These are phyloP conservation scores for Corythornis vintsioides DNA, from an alignment of 2,113 vertebrate genomes.

Conservation along the genomic window DNA sequence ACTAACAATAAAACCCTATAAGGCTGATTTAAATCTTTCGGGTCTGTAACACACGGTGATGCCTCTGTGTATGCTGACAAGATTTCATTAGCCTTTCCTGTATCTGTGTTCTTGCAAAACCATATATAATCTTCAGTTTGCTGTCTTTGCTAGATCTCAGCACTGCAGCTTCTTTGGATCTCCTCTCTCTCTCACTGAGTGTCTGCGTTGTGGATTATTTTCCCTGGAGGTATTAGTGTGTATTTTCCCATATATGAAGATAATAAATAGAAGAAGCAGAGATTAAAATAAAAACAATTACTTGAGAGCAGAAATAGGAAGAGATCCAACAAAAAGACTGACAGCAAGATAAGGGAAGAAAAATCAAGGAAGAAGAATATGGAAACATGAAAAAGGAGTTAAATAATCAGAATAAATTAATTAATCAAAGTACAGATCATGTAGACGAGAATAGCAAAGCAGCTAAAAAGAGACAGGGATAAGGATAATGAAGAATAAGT, in stretches of 20 bases:
- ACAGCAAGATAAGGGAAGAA: conserved; percentile 65
- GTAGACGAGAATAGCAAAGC: conserved; percentile 62
- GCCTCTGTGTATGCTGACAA: conserved; percentile 33
- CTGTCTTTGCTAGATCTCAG: conserved; percentile 47
- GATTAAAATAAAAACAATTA: conserved; percentile 44
- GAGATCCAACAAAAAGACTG: conserved; percentile 46
- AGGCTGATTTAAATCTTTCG: not conserved
- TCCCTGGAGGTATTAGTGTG: conserved; percentile 57
- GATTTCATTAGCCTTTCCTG: conserved; percentile 47
- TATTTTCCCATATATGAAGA: conserved; percentile 70
- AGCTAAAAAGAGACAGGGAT: conserved; percentile 12
- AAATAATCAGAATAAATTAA: conserved; percentile 75
- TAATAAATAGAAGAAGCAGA: conserved; percentile 69
- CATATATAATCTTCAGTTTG: conserved; percentile 47
- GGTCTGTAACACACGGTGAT: conserved; percentile 28
- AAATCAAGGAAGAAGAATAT: conserved; percentile 47
- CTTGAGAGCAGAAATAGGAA: conserved; percentile 36
- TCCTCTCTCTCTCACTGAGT: not conserved
- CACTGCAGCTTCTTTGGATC: conserved; percentile 26
- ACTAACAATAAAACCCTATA: not conserved
- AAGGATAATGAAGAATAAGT: conserved; percentile 14
- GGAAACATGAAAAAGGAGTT: conserved; percentile 57
- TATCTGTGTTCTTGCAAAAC: not conserved
- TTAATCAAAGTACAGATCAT: conserved; percentile 66
- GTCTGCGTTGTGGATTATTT: conserved; percentile 50